phyloP scores from a whole-genome alignment of 2,888 invertebrate species.

The Falcaria lacertinaria region DNA sequence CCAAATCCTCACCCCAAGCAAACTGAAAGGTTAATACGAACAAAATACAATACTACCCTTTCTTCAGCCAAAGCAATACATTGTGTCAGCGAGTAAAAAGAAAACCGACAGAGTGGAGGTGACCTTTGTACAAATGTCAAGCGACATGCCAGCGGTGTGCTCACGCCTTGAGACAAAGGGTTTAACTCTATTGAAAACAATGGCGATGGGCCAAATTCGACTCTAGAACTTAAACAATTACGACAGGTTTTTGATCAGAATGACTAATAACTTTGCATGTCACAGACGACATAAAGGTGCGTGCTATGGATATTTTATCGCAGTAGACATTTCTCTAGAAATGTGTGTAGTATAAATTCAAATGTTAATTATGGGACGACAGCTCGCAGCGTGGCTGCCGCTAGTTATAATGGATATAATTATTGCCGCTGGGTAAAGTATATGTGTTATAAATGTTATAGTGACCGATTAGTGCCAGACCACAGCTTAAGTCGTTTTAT shows the following conservation, averaged over 20 bases:
- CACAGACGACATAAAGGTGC: constrained; percentile 51
- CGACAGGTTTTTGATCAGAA: constrained; percentile 29
- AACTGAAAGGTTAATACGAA: constrained; percentile 59
- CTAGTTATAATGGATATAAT: constrained; percentile 53
- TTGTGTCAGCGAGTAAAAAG: constrained; percentile 66
- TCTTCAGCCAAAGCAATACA: constrained; percentile 53
- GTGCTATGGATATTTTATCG: constrained; percentile 48
- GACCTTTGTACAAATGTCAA: constrained; percentile 77
- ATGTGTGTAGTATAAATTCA: constrained; percentile 54
- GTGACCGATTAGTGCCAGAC: too few relatives aligned
- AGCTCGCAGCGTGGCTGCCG: constrained; percentile 47
- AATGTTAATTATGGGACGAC: constrained; percentile 66
- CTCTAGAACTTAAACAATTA: constrained; percentile 41
- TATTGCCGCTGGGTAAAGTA: constrained; percentile 30
- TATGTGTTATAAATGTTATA: too few relatives aligned
- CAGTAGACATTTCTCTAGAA: constrained; percentile 53
- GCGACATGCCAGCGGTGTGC: constrained; percentile 57
- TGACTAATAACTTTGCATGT: constrained; percentile 42
- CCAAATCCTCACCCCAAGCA: constrained; percentile 22
- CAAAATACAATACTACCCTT: constrained; percentile 67
- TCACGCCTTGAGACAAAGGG: constrained; percentile 75
- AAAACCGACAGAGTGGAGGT: constrained; percentile 63
- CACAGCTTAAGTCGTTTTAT: too few relatives aligned
- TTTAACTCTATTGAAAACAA: constrained; percentile 56
- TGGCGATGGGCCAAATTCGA: constrained; percentile 40